Percentiles rank a stretch among this genome's conserved stretches.
These are phyloP conservation scores for Drosophila santomea DNA, from an alignment of 1,140 invertebrate genomes.

Conservation along the genomic window DNA sequence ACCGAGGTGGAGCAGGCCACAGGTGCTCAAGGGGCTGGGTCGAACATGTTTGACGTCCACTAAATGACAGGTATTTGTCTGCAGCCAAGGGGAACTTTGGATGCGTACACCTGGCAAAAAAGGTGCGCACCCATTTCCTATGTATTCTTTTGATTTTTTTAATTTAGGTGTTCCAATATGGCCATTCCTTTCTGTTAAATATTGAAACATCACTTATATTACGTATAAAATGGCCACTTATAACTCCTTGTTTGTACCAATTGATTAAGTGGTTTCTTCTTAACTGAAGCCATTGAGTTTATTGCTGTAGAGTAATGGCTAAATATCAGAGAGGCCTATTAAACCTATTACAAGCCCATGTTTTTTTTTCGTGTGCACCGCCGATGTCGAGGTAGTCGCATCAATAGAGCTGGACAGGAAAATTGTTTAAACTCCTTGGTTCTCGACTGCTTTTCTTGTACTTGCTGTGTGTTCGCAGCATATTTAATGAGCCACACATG, in stretches of 20 bases:
- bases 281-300: too few relatives aligned
- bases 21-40: conserved; percentile 41
- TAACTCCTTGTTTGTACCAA: too few relatives aligned
- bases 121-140: too few relatives aligned
- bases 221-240: too few relatives aligned
- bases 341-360: neutral
- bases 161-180: too few relatives aligned
- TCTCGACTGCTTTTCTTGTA: conserved; percentile 32
- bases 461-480: conserved; percentile 64
- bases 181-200: too few relatives aligned
- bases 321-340: neutral
- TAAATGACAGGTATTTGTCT: conserved; percentile 81
- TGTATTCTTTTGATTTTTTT: too few relatives aligned
- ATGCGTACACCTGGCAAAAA: conserved; percentile 10
- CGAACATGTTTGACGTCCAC: conserved; percentile 72
- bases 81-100: conserved; percentile 24
- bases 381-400: conserved; percentile 44
- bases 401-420: conserved; percentile 79
- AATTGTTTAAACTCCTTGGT: conserved; percentile 66
- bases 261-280: too few relatives aligned
- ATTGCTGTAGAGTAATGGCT: too few relatives aligned
- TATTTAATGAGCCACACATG: conserved; percentile 78
- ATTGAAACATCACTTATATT: too few relatives aligned
- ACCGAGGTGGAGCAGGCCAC: conserved; percentile 7
- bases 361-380: conserved; percentile 7